Evolutionary conservation across 2,113 vertebrate genomes (phyloP), one percentile per base, ranked within the genome.

Genomic region (Aegithalos caudatus): DNA sequence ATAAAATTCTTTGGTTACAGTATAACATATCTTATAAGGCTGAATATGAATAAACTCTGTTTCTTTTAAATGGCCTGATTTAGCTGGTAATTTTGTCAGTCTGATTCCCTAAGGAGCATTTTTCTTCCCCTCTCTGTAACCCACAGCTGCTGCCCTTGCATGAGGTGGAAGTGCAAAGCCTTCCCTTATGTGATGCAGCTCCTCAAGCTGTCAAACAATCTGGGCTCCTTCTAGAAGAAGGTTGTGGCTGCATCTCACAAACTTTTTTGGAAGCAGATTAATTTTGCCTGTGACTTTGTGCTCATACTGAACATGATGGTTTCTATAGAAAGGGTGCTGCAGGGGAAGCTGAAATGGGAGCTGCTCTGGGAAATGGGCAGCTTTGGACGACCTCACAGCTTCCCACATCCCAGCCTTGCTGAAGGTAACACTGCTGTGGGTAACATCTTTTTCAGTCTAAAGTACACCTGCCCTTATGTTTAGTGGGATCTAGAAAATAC

Each of bases 11-110:
- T 86, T 57, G 22, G 14, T 10, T 60, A 31, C 10, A 48, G 6
- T 16, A 9, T 37, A 78, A 35, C 1, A 12, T 11, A 28, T 45
- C 17, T 77, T 60, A 64, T 24, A 56, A 1, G 3, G 17, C 22
- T 81, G 42, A 73, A 80, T 45, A 40, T 4, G 5, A 58, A 72
- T 38, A 51, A 79, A 53, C 5, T 2, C 12, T 35, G 1, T 27
- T 83, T 80, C 50, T 91, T 77, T 86, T n/a, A 73, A 87, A 66
- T 38, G 44, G 27, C 61, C 16, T 29, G 21, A 85, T 66, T 74
- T 58, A 92, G 6, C 66, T 76, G 81, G 51, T 23, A 54, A 14
- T 72, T 85, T 72, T 80, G 29, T 60, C 70, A 76, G 16, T 47
- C 40, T 40, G 16, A 51, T 51, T 92, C 82, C 62, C 53, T 15